A percentile compares a stretch with the other conserved stretches of the same genome.
These are phyloP conservation scores for Arge pagana DNA, from an alignment of 2,888 invertebrate species.

Conservation along the genomic window DNA sequence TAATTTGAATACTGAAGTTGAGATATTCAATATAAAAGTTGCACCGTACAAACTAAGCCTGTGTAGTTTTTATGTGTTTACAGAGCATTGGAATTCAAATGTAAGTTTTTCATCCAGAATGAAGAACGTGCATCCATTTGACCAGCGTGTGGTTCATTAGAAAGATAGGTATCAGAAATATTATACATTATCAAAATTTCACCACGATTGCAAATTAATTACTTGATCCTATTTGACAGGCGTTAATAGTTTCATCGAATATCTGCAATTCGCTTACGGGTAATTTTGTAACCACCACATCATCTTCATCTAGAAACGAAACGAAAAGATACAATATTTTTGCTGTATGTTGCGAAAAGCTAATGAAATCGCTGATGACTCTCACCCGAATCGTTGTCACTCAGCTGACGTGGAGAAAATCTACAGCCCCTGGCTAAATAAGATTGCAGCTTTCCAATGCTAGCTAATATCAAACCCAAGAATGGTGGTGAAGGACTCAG, in stretches of 20 bases:
- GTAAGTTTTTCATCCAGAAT: no score
- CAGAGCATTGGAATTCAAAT: no score
- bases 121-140: no score
- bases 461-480: conserved; percentile 89
- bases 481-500: conserved; percentile 93
- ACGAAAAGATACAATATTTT: no score
- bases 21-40: no score
- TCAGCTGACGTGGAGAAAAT: conserved; percentile 74
- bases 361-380: neutral
- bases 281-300: conserved; percentile 2
- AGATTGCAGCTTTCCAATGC: conserved; percentile 76
- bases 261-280: conserved; percentile 4
- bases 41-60: no score
- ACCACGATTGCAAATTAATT: conserved; percentile 4
- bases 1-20: no score
- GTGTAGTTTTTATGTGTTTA: no score
- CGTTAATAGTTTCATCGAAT: neutral
- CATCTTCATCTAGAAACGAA: conserved; percentile 19
- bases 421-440: conserved; percentile 77
- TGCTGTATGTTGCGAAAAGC: neutral
- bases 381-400: conserved; percentile 74
- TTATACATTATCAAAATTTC: neutral
- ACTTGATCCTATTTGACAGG: neutral
- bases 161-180: no score
- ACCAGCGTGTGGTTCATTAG: no score